Conservation (phyloP, 2,888 invertebrate genomes). For the Dione vanillae region DNA sequence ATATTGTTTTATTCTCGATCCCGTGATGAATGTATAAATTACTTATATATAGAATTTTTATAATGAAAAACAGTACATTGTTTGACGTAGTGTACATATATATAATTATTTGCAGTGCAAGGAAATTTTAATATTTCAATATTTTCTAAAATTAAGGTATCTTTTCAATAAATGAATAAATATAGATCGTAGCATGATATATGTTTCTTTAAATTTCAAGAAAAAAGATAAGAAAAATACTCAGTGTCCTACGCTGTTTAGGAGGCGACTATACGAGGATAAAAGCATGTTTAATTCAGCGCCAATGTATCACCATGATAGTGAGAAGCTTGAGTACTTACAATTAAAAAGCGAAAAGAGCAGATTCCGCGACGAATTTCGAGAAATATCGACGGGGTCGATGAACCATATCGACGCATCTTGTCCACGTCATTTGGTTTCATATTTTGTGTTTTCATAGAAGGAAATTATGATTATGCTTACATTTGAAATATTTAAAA, state of each 20-base stretch:
- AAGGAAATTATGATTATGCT: slow-evolving; percentile 64
- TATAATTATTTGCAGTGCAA: no score
- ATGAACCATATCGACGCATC: slow-evolving; percentile 80
- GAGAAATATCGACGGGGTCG: slow-evolving; percentile 83
- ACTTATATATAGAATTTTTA: background rate
- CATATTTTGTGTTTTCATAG: slow-evolving; percentile 69
- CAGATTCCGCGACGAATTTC: slow-evolving; percentile 80
- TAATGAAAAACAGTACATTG: no score
- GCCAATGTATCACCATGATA: slow-evolving; percentile 80
- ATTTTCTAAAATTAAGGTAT: no score
- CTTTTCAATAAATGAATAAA: no score
- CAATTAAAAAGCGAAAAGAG: slow-evolving; percentile 83
- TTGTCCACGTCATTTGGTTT: slow-evolving; percentile 72
- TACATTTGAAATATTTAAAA: slow-evolving; percentile 19
- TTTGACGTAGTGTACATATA: no score
- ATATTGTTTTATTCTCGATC: slow-evolving; percentile 40
- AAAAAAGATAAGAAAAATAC: background rate
- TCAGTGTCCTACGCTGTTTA: background rate
- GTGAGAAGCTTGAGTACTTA: slow-evolving; percentile 74
- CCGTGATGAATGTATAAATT: slow-evolving; percentile 19
- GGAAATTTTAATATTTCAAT: no score
- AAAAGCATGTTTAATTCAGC: slow-evolving; percentile 17
- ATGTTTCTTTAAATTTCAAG: background rate
- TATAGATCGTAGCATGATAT: no score
- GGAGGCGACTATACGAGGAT: slow-evolving; percentile 19